Base-by-base conservation (phyloP, 1,140 invertebrate species). In the Habropoda laboriosa region DNA sequence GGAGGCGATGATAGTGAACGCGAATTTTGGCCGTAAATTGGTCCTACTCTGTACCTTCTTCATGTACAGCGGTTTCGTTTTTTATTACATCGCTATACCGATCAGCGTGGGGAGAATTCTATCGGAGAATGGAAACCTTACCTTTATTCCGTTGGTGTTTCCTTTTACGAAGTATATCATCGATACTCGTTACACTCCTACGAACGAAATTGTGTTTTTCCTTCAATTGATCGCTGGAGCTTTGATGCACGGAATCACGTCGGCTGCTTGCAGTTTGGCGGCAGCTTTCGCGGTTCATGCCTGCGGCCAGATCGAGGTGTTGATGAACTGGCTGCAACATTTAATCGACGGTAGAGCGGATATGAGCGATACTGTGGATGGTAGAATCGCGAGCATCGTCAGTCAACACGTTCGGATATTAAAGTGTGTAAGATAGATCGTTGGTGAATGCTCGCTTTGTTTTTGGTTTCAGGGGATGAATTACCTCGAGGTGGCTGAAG, bases 231-330 rank as follows among this genome's bases (percentile, higher is more conserved):
- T 85, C 0, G 68, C 68, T 3, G 88, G 86, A 0, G 83, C 82
- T 7, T 42, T 89, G 0, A 6, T 63, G 4, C 89, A 91, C 49
- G 83, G 88, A 0, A 66, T 89, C 12, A 71, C 79, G 0, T 35
- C 85, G 6, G 83, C 57, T 3, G 67, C 79, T 10, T 89, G 87
- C 73, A 85, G 83, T 30, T 30, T 91, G 4, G 87, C 79, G 0
- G 87, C 88, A 13, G 66, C 86, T 5, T 89, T 92, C 21, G 86
- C 87, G 1, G 80, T 87, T n/a, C 90, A 91, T 35, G 82, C 80
- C 16, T 90, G 86, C 53, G 87, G 88, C 0, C 89, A 91, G 32
- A 24, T 90, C 3, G 70, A 88, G 35, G 85, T 92, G 6, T 21
- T 92, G 8, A 88, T 81, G 63, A 73, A 72, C 6, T 82, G 80